A percentile compares a stretch with the other conserved stretches of the same genome.
Conservation (phyloP, 2,888 invertebrate species). For the Aleiodes alternator region DNA sequence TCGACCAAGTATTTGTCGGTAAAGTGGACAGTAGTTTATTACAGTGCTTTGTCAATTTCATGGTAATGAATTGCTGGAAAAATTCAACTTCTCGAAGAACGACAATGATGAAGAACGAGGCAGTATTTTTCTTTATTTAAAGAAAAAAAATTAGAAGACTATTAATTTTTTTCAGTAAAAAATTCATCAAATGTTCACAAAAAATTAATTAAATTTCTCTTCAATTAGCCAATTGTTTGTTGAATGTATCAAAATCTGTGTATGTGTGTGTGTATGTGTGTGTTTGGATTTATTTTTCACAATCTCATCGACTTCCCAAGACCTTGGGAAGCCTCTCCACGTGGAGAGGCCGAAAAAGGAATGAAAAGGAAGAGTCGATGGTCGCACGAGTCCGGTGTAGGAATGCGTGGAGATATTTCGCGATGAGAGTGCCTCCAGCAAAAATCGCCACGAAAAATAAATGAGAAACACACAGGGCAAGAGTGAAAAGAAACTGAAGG, state of each 20-base stretch:
- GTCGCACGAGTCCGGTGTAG: constrained; percentile 51
- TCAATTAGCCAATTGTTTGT: neutral
- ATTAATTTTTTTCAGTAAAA: too few relatives aligned
- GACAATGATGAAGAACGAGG: neutral
- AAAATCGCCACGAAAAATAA: constrained; percentile 24
- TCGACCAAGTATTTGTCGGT: constrained; percentile 48
- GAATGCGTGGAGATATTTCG: constrained; percentile 65
- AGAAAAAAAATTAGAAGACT: too few relatives aligned
- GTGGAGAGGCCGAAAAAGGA: constrained; percentile 24
- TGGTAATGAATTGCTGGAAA: constrained; percentile 7
- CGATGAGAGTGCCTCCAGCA: constrained; percentile 56
- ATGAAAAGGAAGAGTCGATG: constrained; percentile 33
- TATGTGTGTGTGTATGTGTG: neutral
- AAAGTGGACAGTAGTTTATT: constrained; percentile 14
- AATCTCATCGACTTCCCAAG: neutral
- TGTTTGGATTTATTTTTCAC: neutral
- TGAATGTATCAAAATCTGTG: neutral
- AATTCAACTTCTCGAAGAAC: neutral
- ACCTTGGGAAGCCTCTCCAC: constrained; percentile 15
- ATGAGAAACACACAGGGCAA: constrained; percentile 19
- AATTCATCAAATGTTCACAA: too few relatives aligned
- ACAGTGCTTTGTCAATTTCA: constrained; percentile 9
- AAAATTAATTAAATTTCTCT: neutral
- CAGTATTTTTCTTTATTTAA: neutral
- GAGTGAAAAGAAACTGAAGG: constrained; percentile 36